Evolutionary conservation across 2,888 invertebrate species (phyloP).

Genomic region (Xylophagus ater): DNA sequence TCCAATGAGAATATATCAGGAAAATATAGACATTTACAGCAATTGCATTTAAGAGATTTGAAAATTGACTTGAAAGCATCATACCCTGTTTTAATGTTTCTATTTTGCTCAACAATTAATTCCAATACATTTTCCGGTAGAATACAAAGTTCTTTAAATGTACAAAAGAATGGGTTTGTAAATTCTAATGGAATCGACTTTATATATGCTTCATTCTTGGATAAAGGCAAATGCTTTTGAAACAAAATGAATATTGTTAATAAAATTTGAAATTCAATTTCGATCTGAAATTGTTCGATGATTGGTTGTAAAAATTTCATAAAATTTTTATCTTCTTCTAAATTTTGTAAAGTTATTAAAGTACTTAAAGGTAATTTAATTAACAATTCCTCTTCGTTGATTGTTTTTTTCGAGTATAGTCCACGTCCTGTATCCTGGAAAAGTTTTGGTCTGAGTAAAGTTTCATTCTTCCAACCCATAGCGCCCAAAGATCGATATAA

Average conservation of each 20-base stretch:
- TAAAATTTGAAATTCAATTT: constrained; percentile 55
- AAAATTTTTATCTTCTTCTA: constrained; percentile 45
- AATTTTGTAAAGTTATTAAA: constrained; percentile 48
- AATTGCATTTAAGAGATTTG: constrained; percentile 28
- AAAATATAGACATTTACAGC: constrained; percentile 37
- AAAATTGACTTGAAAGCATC: constrained; percentile 21
- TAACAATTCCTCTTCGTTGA: constrained; percentile 47
- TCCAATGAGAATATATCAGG: constrained; percentile 43
- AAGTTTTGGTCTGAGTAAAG: constrained; percentile 44
- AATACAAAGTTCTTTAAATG: constrained; percentile 42
- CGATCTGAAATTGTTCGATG: constrained; percentile 23
- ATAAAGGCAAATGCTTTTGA: constrained; percentile 49
- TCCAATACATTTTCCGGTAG: constrained; percentile 48
- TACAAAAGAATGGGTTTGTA: constrained; percentile 57
- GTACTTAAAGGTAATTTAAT: constrained; percentile 49
- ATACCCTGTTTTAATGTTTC: constrained; percentile 35
- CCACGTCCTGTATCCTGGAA: constrained; percentile 66
- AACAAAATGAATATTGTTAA: constrained; percentile 62
- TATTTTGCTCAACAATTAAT: constrained; percentile 44
- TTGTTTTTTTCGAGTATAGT: constrained; percentile 48
- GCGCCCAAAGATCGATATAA: constrained; percentile 20
- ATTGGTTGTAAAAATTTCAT: constrained; percentile 41
- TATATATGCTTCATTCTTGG: constrained; percentile 54
- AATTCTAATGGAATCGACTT: constrained; percentile 56
- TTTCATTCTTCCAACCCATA: constrained; percentile 46